Base-by-base conservation (phyloP, 2,797 vertebrate genomes). In the Coreius guichenoti region DNA sequence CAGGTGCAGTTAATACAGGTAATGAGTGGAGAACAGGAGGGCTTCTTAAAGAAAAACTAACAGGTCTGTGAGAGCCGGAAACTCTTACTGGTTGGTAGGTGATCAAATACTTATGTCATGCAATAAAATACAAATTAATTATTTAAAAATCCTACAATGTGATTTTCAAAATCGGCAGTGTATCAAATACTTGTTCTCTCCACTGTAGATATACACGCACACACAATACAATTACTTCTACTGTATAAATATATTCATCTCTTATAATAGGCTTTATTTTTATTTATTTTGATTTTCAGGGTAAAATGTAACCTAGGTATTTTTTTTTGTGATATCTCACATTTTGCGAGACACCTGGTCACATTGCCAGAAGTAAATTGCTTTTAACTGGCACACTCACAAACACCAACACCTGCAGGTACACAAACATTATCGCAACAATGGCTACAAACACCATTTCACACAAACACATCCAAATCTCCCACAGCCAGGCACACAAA, bases 401-500 rank as follows among this genome's bases (percentile, higher is more conserved):
- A 76, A 51, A 79, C 45, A 70, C n/a, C 63, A 82, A 83, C 80
- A 74, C 77, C 68, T 51, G 39, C 74, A 72, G 51, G 51, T 65
- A 78, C 70, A 76, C 49, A 82, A 49, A 85, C 33, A 72, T 19
- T 69, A 73, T 65, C 51, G 63, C 39, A 45, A 33, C 75, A 51
- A 79, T 54, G 49, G 61, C 47, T 75, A 79, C 80, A 87, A 73
- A 86, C 85, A 82, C 23, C 21, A 31, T 49, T 69, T 83, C 69
- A 79, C 43, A 85, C 47, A 89, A 63, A 68, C 70, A 78, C 43
- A 73, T 65, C 54, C 61, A 82, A 77, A 76, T 58, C 86, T 85
- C 58, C 51, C 75, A 69, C 75, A 81, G 31, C 36, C 79, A 87
- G 77, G 82, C 29, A 39, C 74, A 86, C 47, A 80, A 49, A 87